These are phyloP conservation scores for Datnioides undecimradiatus DNA, from an alignment of 2,113 vertebrate species.

Conservation along the genomic window DNA sequence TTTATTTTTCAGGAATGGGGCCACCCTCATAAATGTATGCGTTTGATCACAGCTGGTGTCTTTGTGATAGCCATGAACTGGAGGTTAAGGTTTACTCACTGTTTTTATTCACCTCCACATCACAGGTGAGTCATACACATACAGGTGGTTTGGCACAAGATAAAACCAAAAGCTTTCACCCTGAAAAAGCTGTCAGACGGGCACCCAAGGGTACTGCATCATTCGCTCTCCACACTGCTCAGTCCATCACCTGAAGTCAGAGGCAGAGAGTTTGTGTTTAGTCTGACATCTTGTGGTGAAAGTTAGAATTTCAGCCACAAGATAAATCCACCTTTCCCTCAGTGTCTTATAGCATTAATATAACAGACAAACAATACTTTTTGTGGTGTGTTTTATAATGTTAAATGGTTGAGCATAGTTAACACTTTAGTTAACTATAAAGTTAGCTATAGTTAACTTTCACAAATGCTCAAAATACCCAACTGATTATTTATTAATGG, in stretches of 20 bases:
- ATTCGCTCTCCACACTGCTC: constrained; percentile 43
- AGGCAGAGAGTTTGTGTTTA: constrained; percentile 58
- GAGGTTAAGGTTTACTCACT: background rate
- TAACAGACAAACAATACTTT: background rate
- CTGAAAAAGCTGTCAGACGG: constrained; percentile 43
- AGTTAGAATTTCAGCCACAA: constrained; percentile 36
- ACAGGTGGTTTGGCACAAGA: constrained; percentile 56
- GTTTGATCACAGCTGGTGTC: background rate
- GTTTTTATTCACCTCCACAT: constrained; percentile 26
- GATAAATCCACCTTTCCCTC: background rate
- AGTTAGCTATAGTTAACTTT: too few species aligned
- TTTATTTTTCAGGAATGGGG: background rate
- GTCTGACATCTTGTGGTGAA: constrained; percentile 78
- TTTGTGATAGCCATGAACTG: background rate
- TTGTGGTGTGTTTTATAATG: background rate
- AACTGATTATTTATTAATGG: background rate
- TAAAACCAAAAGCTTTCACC: constrained; percentile 48
- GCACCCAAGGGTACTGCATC: constrained; percentile 55
- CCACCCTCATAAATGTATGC: background rate
- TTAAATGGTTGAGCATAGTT: background rate
- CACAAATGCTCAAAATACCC: background rate
- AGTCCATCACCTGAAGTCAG: constrained; percentile 31
- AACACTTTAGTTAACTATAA: too few species aligned
- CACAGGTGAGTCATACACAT: constrained; percentile 43
- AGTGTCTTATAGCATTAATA: background rate